Conservation (phyloP, 53 echinoderm and acorn worm species). For the Holothuria scabra region DNA sequence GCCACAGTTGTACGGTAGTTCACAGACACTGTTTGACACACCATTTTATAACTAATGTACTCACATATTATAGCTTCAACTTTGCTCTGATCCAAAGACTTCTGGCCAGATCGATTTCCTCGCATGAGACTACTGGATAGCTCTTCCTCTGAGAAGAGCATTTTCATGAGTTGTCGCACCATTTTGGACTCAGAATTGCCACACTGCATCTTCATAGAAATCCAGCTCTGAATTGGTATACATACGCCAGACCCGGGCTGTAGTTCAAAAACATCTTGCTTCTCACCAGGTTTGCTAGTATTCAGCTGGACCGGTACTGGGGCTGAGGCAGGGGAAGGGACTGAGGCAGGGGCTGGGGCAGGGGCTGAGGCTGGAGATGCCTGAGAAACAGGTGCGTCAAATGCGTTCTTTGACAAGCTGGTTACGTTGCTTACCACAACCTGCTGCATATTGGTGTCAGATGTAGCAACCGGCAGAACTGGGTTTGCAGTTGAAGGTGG, state of each 20-base stretch:
- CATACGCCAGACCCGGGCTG: conserved; percentile 32
- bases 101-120: conserved; percentile 2
- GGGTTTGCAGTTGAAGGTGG: conserved; percentile 37
- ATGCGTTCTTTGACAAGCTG: conserved; percentile 31
- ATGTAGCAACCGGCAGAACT: not conserved
- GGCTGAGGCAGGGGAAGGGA: no score
- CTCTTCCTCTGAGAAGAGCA: conserved; percentile 30
- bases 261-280: conserved; percentile 39
- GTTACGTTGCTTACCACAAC: conserved; percentile 32
- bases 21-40: no score
- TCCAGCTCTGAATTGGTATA: conserved; percentile 29
- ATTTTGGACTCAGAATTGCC: conserved; percentile 14
- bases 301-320: conserved; percentile 28
- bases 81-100: conserved; percentile 25
- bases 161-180: conserved; percentile 29
- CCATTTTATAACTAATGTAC: not conserved
- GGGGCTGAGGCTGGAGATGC: not conserved
- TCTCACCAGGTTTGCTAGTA: not conserved
- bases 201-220: conserved; percentile 26
- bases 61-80: conserved; percentile 44
- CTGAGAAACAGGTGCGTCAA: not conserved
- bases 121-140: not conserved
- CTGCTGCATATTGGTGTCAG: not conserved
- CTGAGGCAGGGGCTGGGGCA: no score
- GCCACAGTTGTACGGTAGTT: no score